These are phyloP conservation scores for Sebastolobus altivelis DNA, from an alignment of 2,797 vertebrate species.

Conservation along the genomic window DNA sequence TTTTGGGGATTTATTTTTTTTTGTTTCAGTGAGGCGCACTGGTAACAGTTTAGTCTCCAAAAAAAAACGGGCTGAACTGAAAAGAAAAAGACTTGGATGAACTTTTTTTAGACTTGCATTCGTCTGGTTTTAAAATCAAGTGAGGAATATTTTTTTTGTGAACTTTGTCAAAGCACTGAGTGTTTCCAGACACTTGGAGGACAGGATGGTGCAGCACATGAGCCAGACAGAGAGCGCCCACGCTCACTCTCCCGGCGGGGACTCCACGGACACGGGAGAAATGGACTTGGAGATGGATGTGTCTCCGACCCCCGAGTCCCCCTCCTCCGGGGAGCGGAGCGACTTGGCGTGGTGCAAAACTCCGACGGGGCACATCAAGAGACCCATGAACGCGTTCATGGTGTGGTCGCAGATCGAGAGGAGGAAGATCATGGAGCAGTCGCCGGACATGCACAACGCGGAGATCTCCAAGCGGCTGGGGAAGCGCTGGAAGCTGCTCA, in stretches of 20 bases:
- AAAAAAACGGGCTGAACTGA: slow-evolving; percentile 39
- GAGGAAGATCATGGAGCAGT: slow-evolving; percentile 98
- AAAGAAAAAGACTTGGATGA: slow-evolving; percentile 64
- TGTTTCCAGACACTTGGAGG: slow-evolving; percentile 65
- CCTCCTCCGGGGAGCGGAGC: slow-evolving; percentile 90
- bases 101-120: slow-evolving; percentile 65
- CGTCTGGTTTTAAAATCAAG: slow-evolving; percentile 30
- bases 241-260: slow-evolving; percentile 90
- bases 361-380: slow-evolving; percentile 96
- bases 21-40: slow-evolving; percentile 38
- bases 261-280: slow-evolving; percentile 94
- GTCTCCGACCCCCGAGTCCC: slow-evolving; percentile 92
- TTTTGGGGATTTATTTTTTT: slow-evolving; percentile 30
- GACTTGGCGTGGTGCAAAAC: slow-evolving; percentile 98
- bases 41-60: slow-evolving; percentile 24
- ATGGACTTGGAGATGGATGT: slow-evolving; percentile 96
- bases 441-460: slow-evolving; percentile 98
- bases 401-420: slow-evolving; percentile 96
- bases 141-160: slow-evolving; percentile 39
- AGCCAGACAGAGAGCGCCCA: slow-evolving; percentile 92
- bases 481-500: slow-evolving; percentile 98
- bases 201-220: slow-evolving; percentile 94
- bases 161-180: slow-evolving; percentile 61
- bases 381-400: slow-evolving; percentile 97
- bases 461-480: slow-evolving; percentile 99